Evolutionary conservation across 1,140 invertebrate species (phyloP), one percentile per base, ranked within the genome.

Genomic region (Atta texana): DNA sequence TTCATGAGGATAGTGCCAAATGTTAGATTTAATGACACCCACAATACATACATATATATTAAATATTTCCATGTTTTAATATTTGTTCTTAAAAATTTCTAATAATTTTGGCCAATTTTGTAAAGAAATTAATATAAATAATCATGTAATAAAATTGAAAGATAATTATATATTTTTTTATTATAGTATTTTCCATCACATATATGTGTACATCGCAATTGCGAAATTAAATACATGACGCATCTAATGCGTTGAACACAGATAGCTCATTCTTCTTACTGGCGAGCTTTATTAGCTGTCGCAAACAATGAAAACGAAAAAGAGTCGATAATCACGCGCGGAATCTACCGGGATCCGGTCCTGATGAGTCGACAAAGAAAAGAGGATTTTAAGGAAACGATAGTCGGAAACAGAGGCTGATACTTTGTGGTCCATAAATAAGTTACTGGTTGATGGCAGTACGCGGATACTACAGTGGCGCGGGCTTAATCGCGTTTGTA

Each of bases 381-480:
- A 49, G 24, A 77, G 53, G 16, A 76, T 64, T 39, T n/a, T 49
- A 28, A 21, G 51, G 34, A 31, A 39, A 49, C 24, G 77, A 80
- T 24, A 69, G 71, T 53, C 28, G 39, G 53, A 75, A 21, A 68
- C 81, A 51, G 85, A 80, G 87, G 87, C 76, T 78, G 87, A 88
- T 92, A 86, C 88, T 93, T 93, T 91, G 92, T 92, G 91, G 89
- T 81, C 89, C 92, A 91, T 94, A 94, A 93, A 93, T 90, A 93
- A 92, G 88, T 92, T 91, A 92, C 88, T 91, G 85, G 87, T 39
- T 53, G 80, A 88, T 78, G 85, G 55, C 72, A 82, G 68, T 24
- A 14, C 34, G 55, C 78, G 44, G 81, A 10, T 59, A 53, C 16
- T 59, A 66, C 69, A 66, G 14, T 18, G 49, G 49, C 49, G 16